Evolutionary conservation across 1,140 invertebrate genomes (phyloP).

Genomic region (Idris sp.): DNA sequence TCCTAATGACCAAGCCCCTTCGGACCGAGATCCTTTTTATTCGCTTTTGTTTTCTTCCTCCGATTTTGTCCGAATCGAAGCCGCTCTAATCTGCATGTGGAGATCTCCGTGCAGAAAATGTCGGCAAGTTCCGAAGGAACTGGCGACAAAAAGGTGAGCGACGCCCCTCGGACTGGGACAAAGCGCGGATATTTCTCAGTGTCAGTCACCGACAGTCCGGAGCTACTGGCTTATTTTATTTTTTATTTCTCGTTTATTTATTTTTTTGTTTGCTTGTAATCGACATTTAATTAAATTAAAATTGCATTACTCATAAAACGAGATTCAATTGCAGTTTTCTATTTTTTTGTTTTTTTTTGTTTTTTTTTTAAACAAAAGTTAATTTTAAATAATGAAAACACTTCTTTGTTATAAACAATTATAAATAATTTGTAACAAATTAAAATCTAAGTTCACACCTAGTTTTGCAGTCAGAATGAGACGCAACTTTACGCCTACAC

Average conservation of each 20-base stretch:
- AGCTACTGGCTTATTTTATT: slow-evolving; percentile 28
- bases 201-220: slow-evolving; percentile 44
- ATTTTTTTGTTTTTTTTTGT: slow-evolving; percentile 42
- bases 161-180: slow-evolving; percentile 46
- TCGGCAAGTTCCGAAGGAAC: slow-evolving; percentile 53
- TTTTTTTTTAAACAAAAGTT: too few species aligned
- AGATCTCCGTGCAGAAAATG: slow-evolving; percentile 51
- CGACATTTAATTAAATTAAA: slow-evolving; percentile 72
- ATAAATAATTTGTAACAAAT: not conserved
- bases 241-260: not conserved
- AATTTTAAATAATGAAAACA: too few species aligned
- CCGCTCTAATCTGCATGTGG: slow-evolving; percentile 56
- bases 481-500: slow-evolving; percentile 70
- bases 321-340: slow-evolving; percentile 58
- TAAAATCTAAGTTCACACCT: slow-evolving; percentile 13
- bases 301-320: slow-evolving; percentile 68
- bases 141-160: slow-evolving; percentile 61
- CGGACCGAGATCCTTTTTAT: not conserved
- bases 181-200: slow-evolving; percentile 58
- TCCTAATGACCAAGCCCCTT: slow-evolving; percentile 41
- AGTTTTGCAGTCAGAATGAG: slow-evolving; percentile 58
- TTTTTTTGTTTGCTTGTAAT: slow-evolving; percentile 1
- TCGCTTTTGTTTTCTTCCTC: slow-evolving; percentile 23
- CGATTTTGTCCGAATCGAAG: slow-evolving; percentile 49
- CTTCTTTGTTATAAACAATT: not conserved